Evolutionary conservation across 2,888 invertebrate genomes (phyloP).

Genomic region (Drosophila eohydei): DNA sequence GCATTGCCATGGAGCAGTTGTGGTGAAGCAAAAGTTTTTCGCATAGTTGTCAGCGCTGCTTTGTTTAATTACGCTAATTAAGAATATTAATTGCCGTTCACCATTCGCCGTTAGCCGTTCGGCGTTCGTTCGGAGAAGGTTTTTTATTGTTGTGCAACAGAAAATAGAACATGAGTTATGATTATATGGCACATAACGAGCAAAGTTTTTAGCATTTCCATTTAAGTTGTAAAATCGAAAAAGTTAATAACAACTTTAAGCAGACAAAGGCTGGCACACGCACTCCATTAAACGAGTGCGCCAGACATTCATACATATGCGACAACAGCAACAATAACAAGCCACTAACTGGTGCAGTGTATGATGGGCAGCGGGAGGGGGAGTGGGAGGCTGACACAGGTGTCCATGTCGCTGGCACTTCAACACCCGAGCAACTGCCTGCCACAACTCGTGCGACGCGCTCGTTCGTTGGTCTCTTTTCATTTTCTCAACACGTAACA

Average conservation of each 20-base stretch:
- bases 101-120: conserved; percentile 4
- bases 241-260: conserved; percentile 72
- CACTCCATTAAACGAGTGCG: conserved; percentile 70
- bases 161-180: conserved; percentile 75
- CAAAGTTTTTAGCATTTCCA: conserved; percentile 69
- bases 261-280: conserved; percentile 59
- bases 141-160: conserved; percentile 34
- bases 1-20: conserved; percentile 36
- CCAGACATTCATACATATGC: conserved; percentile 44
- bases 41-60: conserved; percentile 83
- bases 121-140: conserved; percentile 30
- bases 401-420: conserved; percentile 76
- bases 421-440: conserved; percentile 57
- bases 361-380: neutral
- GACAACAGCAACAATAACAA: conserved; percentile 65
- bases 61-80: conserved; percentile 85
- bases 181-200: conserved; percentile 66
- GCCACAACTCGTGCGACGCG: conserved; percentile 25
- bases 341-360: conserved; percentile 68
- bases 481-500: conserved; percentile 81
- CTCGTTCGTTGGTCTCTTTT: conserved; percentile 64
- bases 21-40: conserved; percentile 73
- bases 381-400: conserved; percentile 57
- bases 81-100: conserved; percentile 83
- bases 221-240: conserved; percentile 77